Evolutionary conservation across 1,140 invertebrate species (phyloP).

Genomic region (Brachionus angularis): DNA sequence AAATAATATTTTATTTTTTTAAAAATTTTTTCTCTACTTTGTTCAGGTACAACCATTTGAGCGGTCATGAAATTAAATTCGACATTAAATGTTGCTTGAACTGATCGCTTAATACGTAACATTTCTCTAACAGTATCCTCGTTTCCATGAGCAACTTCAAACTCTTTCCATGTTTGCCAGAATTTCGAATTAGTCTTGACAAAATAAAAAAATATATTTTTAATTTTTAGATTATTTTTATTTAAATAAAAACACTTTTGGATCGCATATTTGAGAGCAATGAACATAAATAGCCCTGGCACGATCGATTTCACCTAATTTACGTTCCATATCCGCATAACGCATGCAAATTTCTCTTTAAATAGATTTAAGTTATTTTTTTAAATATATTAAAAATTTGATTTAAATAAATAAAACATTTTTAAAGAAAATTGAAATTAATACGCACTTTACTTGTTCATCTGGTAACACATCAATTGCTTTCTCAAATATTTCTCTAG

Average conservation of each 20-base stretch:
- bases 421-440: neutral
- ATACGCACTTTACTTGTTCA: conserved; percentile 72
- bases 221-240: neutral
- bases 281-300: conserved; percentile 94
- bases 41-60: conserved; percentile 43
- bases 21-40: too few species aligned
- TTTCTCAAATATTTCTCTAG: conserved; percentile 93
- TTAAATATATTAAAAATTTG: neutral
- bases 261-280: conserved; percentile 98
- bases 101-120: conserved; percentile 91
- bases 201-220: conserved; percentile 45
- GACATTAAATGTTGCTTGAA: conserved; percentile 87
- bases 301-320: conserved; percentile 93
- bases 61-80: conserved; percentile 44
- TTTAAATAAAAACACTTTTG: conserved; percentile 65
- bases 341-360: conserved; percentile 86
- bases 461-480: conserved; percentile 90
- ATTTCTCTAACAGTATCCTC: conserved; percentile 99
- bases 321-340: conserved; percentile 95
- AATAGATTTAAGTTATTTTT: neutral
- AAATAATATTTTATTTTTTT: neutral
- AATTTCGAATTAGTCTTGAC: conserved; percentile 80
- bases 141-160: conserved; percentile 98
- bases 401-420: neutral
- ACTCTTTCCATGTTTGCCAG: conserved; percentile 99